Conservation (phyloP, 1,140 invertebrate genomes). For the Riptortus pedestris region DNA sequence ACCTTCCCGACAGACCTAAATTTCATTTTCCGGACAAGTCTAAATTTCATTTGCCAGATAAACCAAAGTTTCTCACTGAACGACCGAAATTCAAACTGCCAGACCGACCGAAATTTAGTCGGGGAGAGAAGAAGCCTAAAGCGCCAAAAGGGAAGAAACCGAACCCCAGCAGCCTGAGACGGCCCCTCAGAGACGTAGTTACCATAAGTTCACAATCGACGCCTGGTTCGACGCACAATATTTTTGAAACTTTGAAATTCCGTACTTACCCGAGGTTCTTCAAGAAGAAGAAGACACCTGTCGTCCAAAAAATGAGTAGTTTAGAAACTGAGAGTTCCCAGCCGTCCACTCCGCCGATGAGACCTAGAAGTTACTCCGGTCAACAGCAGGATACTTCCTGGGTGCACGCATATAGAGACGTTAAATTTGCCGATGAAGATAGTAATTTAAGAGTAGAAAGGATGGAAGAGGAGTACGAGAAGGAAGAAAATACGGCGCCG, state of each 20-base stretch:
- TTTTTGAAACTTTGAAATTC: constrained; percentile 52
- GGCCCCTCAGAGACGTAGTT: constrained; percentile 29
- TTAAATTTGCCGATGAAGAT: constrained; percentile 31
- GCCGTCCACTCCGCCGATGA: constrained; percentile 23
- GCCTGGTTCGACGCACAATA: constrained; percentile 38
- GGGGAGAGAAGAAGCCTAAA: constrained; percentile 6
- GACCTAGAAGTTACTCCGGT: neutral
- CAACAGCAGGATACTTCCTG: constrained; percentile 19
- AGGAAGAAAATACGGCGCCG: constrained; percentile 22
- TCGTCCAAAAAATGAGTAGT: constrained; percentile 10
- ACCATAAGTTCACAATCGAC: constrained; percentile 9
- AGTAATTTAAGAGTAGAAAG: constrained; percentile 24
- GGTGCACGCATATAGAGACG: constrained; percentile 28
- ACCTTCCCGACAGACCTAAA: constrained; percentile 48
- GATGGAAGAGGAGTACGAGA: constrained; percentile 27
- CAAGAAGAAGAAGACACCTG: constrained; percentile 44
- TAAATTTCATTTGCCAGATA: constrained; percentile 39
- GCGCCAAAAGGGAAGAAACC: constrained; percentile 42
- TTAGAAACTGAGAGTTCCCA: constrained; percentile 26
- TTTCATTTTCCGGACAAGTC: constrained; percentile 48
- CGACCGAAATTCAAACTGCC: constrained; percentile 42
- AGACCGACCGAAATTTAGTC: neutral
- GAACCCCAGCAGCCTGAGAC: constrained; percentile 28
- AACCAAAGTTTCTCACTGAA: constrained; percentile 49
- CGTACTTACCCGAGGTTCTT: constrained; percentile 65